phyloP scores from a whole-genome alignment of 2,888 invertebrate genomes.

The Deroplatys truncata region DNA sequence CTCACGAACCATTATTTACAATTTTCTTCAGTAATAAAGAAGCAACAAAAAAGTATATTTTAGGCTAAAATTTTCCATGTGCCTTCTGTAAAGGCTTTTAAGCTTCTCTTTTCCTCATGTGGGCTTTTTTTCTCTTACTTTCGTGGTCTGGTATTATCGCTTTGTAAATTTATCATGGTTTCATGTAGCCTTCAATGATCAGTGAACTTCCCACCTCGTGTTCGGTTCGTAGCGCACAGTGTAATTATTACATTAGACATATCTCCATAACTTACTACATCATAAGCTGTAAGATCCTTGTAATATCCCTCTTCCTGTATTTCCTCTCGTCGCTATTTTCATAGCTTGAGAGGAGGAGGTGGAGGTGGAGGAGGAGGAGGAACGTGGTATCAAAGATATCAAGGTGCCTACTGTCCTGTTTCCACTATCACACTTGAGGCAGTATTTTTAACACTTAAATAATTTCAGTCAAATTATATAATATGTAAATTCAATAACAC shows the following conservation, averaged over 20 bases:
- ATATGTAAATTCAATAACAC: no score
- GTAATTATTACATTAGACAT: not conserved
- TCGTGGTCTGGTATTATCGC: not conserved
- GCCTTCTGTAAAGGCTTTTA: not conserved
- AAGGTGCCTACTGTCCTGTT: not conserved
- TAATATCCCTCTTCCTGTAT: not conserved
- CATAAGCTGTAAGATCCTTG: not conserved
- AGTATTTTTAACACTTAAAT: no score
- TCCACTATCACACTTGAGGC: no score
- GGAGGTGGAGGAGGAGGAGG: not conserved
- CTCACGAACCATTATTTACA: not conserved
- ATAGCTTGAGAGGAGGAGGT: not conserved
- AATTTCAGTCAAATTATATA: no score
- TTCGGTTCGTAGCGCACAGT: not conserved
- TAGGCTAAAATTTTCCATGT: not conserved
- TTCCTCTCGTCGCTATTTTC: not conserved
- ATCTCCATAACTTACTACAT: not conserved
- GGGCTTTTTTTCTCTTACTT: not conserved
- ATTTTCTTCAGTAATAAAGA: not conserved
- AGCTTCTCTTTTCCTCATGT: not conserved
- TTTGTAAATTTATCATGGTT: not conserved
- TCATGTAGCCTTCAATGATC: not conserved
- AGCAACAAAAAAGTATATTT: not conserved
- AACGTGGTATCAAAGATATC: not conserved
- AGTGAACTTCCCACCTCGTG: not conserved